Evolutionary conservation across 2,888 invertebrate genomes (phyloP).

Genomic region (Embidobia sp.): DNA sequence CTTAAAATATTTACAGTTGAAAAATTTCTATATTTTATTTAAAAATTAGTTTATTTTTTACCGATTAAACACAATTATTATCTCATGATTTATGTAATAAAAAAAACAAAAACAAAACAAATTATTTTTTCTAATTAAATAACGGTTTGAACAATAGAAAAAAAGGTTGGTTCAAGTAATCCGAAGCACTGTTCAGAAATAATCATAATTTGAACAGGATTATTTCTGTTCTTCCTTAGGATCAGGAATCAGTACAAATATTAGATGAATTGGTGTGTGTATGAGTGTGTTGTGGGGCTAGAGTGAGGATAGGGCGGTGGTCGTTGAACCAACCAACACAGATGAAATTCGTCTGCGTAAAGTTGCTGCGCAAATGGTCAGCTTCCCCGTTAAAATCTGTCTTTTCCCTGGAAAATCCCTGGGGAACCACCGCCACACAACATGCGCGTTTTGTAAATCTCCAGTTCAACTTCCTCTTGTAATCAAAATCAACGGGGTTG

Average conservation of each 20-base stretch:
- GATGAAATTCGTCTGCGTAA: conserved; percentile 76
- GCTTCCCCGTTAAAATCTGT: conserved; percentile 50
- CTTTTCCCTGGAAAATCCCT: conserved; percentile 53
- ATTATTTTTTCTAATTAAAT: no score
- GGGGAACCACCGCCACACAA: conserved; percentile 23
- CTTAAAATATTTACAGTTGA: no score
- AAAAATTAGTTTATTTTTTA: no score
- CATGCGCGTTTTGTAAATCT: conserved; percentile 10
- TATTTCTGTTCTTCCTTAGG: conserved; percentile 26
- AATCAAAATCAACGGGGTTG: conserved; percentile 3
- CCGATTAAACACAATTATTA: no score
- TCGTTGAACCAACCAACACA: conserved; percentile 79
- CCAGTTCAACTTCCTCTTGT: conserved; percentile 4
- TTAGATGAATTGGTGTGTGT: conserved; percentile 25
- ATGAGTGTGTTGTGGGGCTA: conserved; percentile 73
- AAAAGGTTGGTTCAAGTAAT: no score
- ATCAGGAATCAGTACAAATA: conserved; percentile 55
- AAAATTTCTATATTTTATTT: no score
- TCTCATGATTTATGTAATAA: no score
- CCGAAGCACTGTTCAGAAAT: no score
- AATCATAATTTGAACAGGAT: conserved; percentile 36
- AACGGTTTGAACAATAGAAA: no score
- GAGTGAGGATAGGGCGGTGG: conserved; percentile 80
- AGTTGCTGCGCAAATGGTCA: conserved; percentile 71
- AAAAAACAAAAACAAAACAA: no score